Percentiles rank a stretch among this genome's conserved stretches.
Conservation (phyloP, 2,888 invertebrate species). For the Oxyteleia sp. region DNA sequence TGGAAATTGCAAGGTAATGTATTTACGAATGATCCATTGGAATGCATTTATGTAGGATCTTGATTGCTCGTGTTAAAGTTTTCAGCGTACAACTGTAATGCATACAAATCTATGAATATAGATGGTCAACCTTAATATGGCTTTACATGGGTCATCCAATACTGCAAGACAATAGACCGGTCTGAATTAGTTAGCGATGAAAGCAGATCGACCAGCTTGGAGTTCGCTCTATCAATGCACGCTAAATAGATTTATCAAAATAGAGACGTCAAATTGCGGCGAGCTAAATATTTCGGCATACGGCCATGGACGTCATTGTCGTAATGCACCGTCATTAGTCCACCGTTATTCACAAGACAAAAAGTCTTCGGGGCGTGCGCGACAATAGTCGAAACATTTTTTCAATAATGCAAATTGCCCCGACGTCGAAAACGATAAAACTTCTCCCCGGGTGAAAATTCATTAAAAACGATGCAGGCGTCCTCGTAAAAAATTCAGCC, state of each 20-base stretch:
- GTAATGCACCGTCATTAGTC: not conserved
- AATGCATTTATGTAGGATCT: slow-evolving; percentile 68
- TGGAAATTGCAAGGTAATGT: slow-evolving; percentile 63
- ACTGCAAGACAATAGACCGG: slow-evolving; percentile 67
- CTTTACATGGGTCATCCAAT: slow-evolving; percentile 66
- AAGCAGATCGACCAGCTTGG: slow-evolving; percentile 58
- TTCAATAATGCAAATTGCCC: slow-evolving; percentile 59
- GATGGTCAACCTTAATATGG: slow-evolving; percentile 68
- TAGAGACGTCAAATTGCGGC: slow-evolving; percentile 43
- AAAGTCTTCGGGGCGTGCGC: not conserved
- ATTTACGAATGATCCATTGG: slow-evolving; percentile 63
- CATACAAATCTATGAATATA: slow-evolving; percentile 72
- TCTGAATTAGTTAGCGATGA: slow-evolving; percentile 67
- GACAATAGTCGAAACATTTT: slow-evolving; percentile 39
- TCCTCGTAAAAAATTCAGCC: slow-evolving; percentile 36
- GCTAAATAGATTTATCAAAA: slow-evolving; percentile 67
- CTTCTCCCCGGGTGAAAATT: slow-evolving; percentile 34
- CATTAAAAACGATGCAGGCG: slow-evolving; percentile 41
- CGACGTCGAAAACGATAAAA: slow-evolving; percentile 47
- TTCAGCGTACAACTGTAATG: slow-evolving; percentile 69
- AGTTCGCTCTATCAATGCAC: slow-evolving; percentile 37
- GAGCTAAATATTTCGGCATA: slow-evolving; percentile 17
- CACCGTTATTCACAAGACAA: not conserved
- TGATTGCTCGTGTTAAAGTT: slow-evolving; percentile 71
- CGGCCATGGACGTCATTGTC: not conserved